Percentiles rank a stretch among this genome's conserved stretches.
phyloP scores from a whole-genome alignment of 2,113 vertebrate species.

The Onychostruthus taczanowskii region DNA sequence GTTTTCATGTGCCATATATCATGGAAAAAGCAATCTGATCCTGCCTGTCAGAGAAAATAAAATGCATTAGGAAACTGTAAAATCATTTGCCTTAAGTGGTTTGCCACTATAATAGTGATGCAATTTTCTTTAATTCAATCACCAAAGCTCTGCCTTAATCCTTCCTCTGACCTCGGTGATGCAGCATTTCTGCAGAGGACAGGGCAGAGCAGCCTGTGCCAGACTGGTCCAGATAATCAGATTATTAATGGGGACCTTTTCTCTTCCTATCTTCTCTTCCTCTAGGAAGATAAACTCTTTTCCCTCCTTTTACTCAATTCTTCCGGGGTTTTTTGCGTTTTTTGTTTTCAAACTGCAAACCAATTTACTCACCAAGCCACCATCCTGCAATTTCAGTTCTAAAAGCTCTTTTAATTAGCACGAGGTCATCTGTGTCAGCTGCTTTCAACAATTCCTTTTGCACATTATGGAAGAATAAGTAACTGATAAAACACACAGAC shows the following conservation, averaged over 20 bases:
- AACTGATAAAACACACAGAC: neutral
- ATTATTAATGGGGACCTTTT: neutral
- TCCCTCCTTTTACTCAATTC: neutral
- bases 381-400: neutral
- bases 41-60: neutral
- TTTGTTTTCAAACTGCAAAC: neutral
- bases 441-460: neutral
- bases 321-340: fast-evolving
- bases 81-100: neutral
- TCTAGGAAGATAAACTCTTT: neutral
- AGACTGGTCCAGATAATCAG: neutral
- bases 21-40: neutral
- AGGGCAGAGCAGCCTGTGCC: neutral
- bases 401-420: constrained; percentile 24
- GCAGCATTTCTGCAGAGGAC: neutral
- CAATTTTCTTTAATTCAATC: constrained; percentile 30
- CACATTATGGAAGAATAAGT: neutral
- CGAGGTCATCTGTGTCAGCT: neutral
- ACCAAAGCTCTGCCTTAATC: neutral
- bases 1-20: neutral
- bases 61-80: neutral
- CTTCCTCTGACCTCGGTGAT: neutral
- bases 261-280: neutral
- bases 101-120: neutral
- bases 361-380: neutral